These are phyloP conservation scores for Penelope pileata DNA, from an alignment of 2,113 vertebrate species.

Conservation along the genomic window DNA sequence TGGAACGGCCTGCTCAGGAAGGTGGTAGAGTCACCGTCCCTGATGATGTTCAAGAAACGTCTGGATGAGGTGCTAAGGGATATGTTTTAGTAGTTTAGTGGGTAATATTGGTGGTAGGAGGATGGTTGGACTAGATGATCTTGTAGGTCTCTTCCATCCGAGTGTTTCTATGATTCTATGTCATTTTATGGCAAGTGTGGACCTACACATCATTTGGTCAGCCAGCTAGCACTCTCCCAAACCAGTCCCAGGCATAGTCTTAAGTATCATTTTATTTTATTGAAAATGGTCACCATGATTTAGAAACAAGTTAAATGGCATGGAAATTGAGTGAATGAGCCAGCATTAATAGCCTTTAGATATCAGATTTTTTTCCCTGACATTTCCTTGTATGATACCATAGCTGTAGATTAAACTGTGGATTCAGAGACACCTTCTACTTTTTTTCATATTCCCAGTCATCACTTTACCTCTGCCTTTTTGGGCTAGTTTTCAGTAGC, in stretches of 20 bases:
- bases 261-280: background rate
- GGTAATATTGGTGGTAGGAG: too few species aligned
- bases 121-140: too few species aligned
- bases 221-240: background rate
- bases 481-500: background rate
- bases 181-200: background rate
- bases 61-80: too few species aligned
- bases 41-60: too few species aligned
- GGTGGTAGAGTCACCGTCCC: too few species aligned
- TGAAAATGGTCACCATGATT: background rate
- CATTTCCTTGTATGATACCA: background rate
- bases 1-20: too few species aligned
- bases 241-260: background rate
- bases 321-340: background rate
- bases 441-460: background rate
- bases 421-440: background rate
- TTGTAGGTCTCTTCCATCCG: too few species aligned
- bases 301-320: background rate
- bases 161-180: too few species aligned
- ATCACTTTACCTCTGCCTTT: background rate
- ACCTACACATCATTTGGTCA: background rate
- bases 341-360: background rate
- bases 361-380: background rate
- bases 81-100: too few species aligned
- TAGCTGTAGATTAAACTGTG: background rate